phyloP scores from a whole-genome alignment of 2,113 vertebrate species.

The Camelus dromedarius region DNA sequence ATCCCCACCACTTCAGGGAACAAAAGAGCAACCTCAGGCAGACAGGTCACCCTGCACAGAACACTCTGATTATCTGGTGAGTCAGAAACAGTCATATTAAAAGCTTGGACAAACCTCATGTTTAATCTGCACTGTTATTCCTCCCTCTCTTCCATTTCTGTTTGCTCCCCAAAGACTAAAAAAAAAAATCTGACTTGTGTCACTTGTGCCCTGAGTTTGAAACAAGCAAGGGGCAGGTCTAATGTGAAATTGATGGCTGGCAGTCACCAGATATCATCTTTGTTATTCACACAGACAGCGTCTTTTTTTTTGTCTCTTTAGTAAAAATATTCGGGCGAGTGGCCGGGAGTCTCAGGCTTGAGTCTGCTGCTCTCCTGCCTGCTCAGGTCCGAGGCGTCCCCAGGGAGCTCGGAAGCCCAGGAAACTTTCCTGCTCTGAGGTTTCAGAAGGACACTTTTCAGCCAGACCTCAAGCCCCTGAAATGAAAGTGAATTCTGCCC shows the following conservation, averaged over 20 bases:
- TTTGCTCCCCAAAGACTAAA: not conserved
- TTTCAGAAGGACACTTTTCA: not conserved
- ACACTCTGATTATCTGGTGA: not conserved
- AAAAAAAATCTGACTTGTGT: slow-evolving; percentile 55
- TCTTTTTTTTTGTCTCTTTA: not conserved
- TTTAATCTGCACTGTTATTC: not conserved
- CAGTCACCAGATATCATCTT: slow-evolving; percentile 51
- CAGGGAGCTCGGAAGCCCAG: not conserved
- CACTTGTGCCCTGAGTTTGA: slow-evolving; percentile 74
- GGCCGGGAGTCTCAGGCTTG: not conserved
- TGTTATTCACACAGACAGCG: slow-evolving; percentile 36
- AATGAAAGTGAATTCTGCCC: not conserved
- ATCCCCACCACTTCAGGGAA: slow-evolving; percentile 47
- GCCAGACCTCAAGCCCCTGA: not conserved
- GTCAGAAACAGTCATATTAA: not conserved
- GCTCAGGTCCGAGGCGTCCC: not conserved
- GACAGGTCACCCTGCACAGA: not conserved
- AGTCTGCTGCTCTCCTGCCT: not conserved
- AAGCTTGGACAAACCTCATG: not conserved
- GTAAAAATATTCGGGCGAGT: not conserved
- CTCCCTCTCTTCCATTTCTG: not conserved
- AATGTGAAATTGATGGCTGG: slow-evolving; percentile 77
- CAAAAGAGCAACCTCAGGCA: slow-evolving; percentile 57
- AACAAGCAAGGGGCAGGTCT: slow-evolving; percentile 74
- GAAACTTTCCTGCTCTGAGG: not conserved